Conservation (phyloP, 2,888 invertebrate genomes). For the Oxystoma pomonae region DNA sequence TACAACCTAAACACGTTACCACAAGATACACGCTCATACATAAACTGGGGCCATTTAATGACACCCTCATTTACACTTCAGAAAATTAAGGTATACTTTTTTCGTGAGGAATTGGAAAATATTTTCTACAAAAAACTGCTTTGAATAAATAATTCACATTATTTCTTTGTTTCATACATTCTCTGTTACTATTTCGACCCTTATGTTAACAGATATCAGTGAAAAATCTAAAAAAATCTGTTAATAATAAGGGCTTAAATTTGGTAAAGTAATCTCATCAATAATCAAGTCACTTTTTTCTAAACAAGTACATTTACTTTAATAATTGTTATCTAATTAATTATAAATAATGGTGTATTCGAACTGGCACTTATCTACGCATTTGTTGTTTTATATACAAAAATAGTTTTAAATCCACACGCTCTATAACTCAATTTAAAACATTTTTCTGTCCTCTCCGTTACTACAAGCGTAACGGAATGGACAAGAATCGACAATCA, state of each 20-base stretch:
- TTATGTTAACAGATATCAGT: too few species aligned
- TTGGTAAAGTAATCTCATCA: constrained; percentile 27
- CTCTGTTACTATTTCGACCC: too few species aligned
- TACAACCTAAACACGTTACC: not conserved
- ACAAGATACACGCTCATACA: not conserved
- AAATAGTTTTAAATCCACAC: constrained; percentile 42
- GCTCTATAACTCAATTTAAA: not conserved
- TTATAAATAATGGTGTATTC: constrained; percentile 34
- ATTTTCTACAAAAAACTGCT: too few species aligned
- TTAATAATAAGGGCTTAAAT: not conserved
- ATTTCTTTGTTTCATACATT: too few species aligned
- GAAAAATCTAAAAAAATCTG: too few species aligned
- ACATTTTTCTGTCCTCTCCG: not conserved
- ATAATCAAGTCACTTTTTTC: constrained; percentile 8
- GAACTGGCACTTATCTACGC: constrained; percentile 43
- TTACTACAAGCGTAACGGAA: not conserved
- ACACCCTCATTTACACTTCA: not conserved
- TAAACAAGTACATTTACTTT: not conserved
- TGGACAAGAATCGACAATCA: too few species aligned
- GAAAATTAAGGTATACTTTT: too few species aligned
- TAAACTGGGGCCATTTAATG: not conserved
- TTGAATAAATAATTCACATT: too few species aligned
- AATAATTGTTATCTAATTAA: constrained; percentile 7
- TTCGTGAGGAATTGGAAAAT: too few species aligned
- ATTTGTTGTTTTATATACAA: constrained; percentile 39